Evolutionary conservation across 2,797 vertebrate genomes (phyloP), one percentile per base, ranked within the genome.

Genomic region (Tapera naevia): DNA sequence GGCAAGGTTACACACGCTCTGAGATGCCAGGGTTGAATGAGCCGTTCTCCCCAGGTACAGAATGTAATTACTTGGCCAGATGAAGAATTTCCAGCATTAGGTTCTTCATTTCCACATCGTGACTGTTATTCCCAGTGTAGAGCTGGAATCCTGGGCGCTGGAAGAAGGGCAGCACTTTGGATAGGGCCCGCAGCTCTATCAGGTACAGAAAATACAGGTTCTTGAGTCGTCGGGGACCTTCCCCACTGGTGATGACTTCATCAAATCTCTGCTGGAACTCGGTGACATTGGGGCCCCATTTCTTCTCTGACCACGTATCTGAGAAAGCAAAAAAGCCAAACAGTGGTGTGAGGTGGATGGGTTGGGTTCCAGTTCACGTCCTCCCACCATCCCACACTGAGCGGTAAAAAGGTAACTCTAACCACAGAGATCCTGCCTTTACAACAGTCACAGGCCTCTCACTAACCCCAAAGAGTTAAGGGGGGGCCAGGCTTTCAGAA

Each of bases 171-270:
- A 99, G 96, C 32, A 97, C 98, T 96, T 99, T 99, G 88, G 98
- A 99, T 32, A 99, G 96, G 15, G 99, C 99, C 32, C 98, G 97
- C 90, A 99, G 97, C 97, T 99, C 99, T 1, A 99, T 99, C 94
- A 99, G 97, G 95, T 99, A 99, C 53, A 99, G 97, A 80, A 99
- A 99, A 97, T 99, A 99, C 11, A 99, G 98, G 91, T 99, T 99
- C 79, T 98, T 98, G 35, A 99, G 98, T 58, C 99, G 98, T 93
- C 98, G 98, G 24, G 99, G 98, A 2, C 99, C 99, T 97, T 99
- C 99, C 15, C 98, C 98, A n/a, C 96, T 95, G 11, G 99, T 99
- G 91, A 99, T 84, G 73, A 98, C 94, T 11, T 98, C 98, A 61
- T 99, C 99, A 78, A 99, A 99, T 5, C 99, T 98, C 96, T 97